Base-by-base conservation (phyloP, 2,797 vertebrate species). In the Lagodon rhomboides region DNA sequence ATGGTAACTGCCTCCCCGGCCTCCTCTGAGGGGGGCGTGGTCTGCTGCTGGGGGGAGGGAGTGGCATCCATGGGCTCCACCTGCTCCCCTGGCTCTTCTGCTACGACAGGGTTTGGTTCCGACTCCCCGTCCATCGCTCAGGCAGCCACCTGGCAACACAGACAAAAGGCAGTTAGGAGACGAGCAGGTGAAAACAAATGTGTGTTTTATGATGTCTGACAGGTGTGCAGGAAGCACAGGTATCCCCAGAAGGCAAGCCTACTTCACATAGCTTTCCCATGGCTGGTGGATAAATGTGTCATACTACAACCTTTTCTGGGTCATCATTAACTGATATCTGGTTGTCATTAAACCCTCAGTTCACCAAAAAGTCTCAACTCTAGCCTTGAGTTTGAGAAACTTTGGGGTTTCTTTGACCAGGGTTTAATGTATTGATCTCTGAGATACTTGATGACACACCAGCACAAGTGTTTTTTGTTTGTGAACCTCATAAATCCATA, bases 61-160 rank as follows among this genome's bases (percentile, higher is more conserved):
- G 96, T 95, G 89, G 96, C 93, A 87, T 97, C 97, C 96, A 96
- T 96, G 91, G 94, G 93, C 85, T 94, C 95, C 92, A 89, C 96
- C 88, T 87, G 95, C 89, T 92, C 92, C 92, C 83, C 95, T 86
- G 92, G 94, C 88, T 92, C 91, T 60, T 93, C 94, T 80, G 89
- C 93, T 79, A 90, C 82, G 73, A 87, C 93, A 92, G 94, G 86
- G 83, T 85, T 95, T 84, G 96, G 80, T 85, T 97, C 96, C 90
- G 95, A 93, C 93, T 96, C 95, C 86, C 94, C 92, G 84, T 98
- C 96, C 97, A 98, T 99, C 91, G 91, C 96, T 97, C 94, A 93
- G 93, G 93, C 93, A 95, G 95, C 94, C 94, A 96, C 95, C 95
- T 96, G 91, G 81, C 70, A 70, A 84, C 67, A 84, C 75, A 93